Percentiles rank a stretch among this genome's conserved stretches.
These are phyloP conservation scores for Druon quercuslanigerum DNA, from an alignment of 1,140 invertebrate species.

Conservation along the genomic window DNA sequence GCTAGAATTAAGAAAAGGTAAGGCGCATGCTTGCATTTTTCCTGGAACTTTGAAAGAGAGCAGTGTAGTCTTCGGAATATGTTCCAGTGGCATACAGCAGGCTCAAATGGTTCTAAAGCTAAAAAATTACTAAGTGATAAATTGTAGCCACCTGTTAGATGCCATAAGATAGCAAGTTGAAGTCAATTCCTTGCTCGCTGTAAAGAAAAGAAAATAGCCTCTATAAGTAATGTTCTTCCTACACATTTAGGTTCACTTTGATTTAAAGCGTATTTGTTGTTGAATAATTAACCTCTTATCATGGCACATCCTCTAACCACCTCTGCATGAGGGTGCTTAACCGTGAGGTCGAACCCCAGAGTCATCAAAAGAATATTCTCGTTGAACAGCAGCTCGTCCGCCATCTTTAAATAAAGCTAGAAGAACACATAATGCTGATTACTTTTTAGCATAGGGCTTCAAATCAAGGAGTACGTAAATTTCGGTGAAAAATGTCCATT, in stretches of 20 bases:
- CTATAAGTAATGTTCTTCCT: background rate
- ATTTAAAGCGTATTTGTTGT: background rate
- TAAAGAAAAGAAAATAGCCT: constrained; percentile 50
- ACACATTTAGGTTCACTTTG: background rate
- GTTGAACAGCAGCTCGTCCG: constrained; percentile 92
- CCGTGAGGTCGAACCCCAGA: constrained; percentile 93
- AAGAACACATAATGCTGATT: background rate
- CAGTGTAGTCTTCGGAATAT: background rate
- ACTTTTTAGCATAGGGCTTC: too few relatives aligned
- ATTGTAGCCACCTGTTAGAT: constrained; percentile 84
- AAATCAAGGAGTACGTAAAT: too few relatives aligned
- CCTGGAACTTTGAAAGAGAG: background rate
- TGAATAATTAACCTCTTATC: constrained; percentile 84
- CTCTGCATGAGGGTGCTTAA: constrained; percentile 95
- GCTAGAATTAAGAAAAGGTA: too few relatives aligned
- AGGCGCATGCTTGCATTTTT: too few relatives aligned
- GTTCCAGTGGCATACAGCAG: too few relatives aligned
- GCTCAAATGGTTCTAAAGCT: background rate
- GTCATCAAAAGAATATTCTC: constrained; percentile 95
- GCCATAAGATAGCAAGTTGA: constrained; percentile 96
- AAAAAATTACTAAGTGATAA: background rate
- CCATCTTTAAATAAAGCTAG: constrained; percentile 76
- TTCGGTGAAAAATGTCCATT: too few relatives aligned
- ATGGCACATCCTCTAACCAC: constrained; percentile 93
- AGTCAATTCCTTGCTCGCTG: constrained; percentile 92